phyloP scores from a whole-genome alignment of 2,113 vertebrate species.

The Lepisosteus oculatus region DNA sequence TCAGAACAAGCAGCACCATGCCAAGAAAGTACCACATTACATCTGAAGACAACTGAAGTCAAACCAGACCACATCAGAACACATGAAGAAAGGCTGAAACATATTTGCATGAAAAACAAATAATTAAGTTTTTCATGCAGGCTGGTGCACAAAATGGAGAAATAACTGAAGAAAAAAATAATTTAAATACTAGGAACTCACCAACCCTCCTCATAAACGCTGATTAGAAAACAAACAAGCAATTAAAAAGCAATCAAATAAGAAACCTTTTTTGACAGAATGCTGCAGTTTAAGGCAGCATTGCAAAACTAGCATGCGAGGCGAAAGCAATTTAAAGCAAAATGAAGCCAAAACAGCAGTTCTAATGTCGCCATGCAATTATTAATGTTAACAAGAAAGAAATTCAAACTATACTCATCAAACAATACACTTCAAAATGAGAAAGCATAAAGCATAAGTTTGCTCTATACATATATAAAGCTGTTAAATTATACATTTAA shows the following conservation, averaged over 20 bases:
- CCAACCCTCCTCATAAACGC: slow-evolving; percentile 96
- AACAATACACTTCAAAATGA: no score
- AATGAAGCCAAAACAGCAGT: not conserved
- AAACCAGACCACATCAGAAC: not conserved
- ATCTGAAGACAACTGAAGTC: not conserved
- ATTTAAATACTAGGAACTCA: slow-evolving; percentile 74
- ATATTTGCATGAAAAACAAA: not conserved
- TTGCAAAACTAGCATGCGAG: slow-evolving; percentile 37
- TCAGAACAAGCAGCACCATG: slow-evolving; percentile 3
- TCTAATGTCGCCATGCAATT: not conserved
- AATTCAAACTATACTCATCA: no score
- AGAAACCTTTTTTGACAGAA: slow-evolving; percentile 67
- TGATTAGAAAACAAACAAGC: slow-evolving; percentile 72
- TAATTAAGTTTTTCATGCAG: slow-evolving; percentile 13
- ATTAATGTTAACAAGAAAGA: not conserved
- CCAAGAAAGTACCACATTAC: not conserved
- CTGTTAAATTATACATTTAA: no score
- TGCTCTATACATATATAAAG: no score
- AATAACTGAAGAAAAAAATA: slow-evolving; percentile 31
- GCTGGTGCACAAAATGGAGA: slow-evolving; percentile 17
- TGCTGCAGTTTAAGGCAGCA: slow-evolving; percentile 62
- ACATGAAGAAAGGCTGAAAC: not conserved
- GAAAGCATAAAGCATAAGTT: no score
- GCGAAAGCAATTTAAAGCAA: not conserved
- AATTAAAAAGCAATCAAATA: slow-evolving; percentile 47